Evolutionary conservation across 2,797 vertebrate species (phyloP), one percentile per base, ranked within the genome.

Genomic region (Macroramphosus scolopax): DNA sequence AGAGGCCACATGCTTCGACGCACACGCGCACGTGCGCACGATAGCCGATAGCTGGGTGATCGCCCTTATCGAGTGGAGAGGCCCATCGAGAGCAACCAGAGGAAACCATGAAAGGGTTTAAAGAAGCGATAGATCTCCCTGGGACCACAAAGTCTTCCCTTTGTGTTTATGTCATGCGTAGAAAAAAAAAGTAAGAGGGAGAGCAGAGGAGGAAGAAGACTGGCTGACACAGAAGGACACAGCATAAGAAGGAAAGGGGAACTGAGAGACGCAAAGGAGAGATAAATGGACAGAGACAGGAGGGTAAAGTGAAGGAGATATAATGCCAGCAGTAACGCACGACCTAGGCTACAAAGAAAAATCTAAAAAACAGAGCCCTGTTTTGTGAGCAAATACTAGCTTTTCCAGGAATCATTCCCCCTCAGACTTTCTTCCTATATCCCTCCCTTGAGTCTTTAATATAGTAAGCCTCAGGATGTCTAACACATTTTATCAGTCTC

Each of bases 211-310:
- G 50, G n/a, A 51, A 42, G 42, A 50, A 66, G 58, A 67, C 55
- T 65, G 56, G 22, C 63, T 70, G 79, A 75, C 79, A 81, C 68
- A 63, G 69, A 75, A 80, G 73, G 78, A 71, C 67, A 58, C 51
- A 68, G 60, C 40, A 70, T 55, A 38, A 39, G 73, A 52, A 45
- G 67, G 71, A 71, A 57, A 63, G 54, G 73, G 41, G 50, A 17
- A 51, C 59, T n/a, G 47, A 15, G 30, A 11, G 32, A 51, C 46
- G 54, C 53, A 8, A 47, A 34, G 45, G 48, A 29, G 47, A 82
- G 77, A 78, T 82, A 75, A 83, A 81, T 49, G 60, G 62, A 55
- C 56, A 47, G 63, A 37, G 49, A 34, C n/a, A n/a, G n/a, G n/a
- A n/a, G n/a, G 63, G 74, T 43, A 75, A 72, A 78, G 74, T 60